A percentile compares a stretch with the other conserved stretches of the same genome.
These are phyloP conservation scores for Gonocerus acuteangulatus DNA, from an alignment of 2,888 invertebrate genomes.

Conservation along the genomic window DNA sequence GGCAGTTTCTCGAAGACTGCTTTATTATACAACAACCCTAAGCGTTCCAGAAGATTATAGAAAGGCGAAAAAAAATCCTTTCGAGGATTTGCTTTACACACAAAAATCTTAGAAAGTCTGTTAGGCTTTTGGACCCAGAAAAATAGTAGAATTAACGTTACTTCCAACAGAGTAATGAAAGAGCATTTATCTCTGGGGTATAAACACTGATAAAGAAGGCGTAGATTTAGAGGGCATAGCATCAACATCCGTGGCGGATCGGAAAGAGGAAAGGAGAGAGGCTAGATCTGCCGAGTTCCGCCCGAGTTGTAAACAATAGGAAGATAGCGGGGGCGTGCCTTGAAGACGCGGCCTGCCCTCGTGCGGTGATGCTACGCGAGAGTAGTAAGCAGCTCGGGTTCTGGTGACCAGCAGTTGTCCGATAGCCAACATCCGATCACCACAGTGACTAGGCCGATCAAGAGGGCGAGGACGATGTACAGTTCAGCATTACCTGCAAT, in stretches of 20 bases:
- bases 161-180: too few relatives aligned
- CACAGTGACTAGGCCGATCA: conserved; percentile 64
- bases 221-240: too few relatives aligned
- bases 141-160: too few relatives aligned
- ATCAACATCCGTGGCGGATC: background rate
- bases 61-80: too few relatives aligned
- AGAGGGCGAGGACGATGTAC: conserved; percentile 63
- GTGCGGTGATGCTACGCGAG: conserved; percentile 35
- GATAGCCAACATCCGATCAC: conserved; percentile 69
- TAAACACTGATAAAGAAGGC: too few relatives aligned
- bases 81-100: too few relatives aligned
- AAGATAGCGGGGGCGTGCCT: conserved; percentile 32
- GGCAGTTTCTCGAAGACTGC: too few relatives aligned
- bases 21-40: too few relatives aligned
- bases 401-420: conserved; percentile 71
- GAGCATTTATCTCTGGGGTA: too few relatives aligned
- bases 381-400: conserved; percentile 49
- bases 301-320: conserved; percentile 33
- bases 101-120: too few relatives aligned
- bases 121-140: too few relatives aligned
- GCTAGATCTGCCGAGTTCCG: conserved; percentile 34
- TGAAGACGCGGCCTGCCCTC: conserved; percentile 34
- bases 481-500: conserved; percentile 63
- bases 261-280: conserved; percentile 5
- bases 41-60: too few relatives aligned